These are phyloP conservation scores for Zalophus californianus DNA, from an alignment of 2,797 vertebrate genomes.

Conservation along the genomic window DNA sequence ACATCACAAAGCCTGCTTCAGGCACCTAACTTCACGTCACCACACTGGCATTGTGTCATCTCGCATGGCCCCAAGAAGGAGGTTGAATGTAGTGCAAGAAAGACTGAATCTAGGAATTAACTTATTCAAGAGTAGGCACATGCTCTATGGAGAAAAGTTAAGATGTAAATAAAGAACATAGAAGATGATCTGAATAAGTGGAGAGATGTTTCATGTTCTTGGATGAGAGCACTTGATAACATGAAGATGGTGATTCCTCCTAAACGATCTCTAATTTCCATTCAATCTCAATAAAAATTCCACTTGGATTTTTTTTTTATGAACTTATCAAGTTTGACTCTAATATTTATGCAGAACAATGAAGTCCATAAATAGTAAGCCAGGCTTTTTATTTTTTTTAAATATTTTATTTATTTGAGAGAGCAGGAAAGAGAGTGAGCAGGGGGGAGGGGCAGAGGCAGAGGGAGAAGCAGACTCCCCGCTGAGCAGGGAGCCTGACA, in stretches of 20 bases:
- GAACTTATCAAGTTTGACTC: neutral
- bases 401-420: too few species aligned
- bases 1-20: neutral
- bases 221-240: neutral
- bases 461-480: too few species aligned
- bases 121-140: neutral
- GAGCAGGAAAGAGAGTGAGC: too few species aligned
- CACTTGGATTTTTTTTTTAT: conserved; percentile 21
- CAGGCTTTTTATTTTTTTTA: neutral
- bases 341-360: conserved; percentile 32
- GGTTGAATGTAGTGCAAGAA: neutral
- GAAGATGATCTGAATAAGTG: neutral
- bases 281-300: neutral
- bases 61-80: neutral
- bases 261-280: conserved; percentile 48
- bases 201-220: neutral
- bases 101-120: neutral
- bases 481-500: too few species aligned
- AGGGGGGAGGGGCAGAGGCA: too few species aligned
- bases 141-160: neutral
- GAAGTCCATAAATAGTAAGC: neutral
- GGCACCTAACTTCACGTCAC: neutral
- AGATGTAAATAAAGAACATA: neutral
- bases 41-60: neutral
- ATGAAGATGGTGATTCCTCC: neutral